Evolutionary conservation across 2,888 invertebrate genomes (phyloP).

Genomic region (Oasisia sp.): DNA sequence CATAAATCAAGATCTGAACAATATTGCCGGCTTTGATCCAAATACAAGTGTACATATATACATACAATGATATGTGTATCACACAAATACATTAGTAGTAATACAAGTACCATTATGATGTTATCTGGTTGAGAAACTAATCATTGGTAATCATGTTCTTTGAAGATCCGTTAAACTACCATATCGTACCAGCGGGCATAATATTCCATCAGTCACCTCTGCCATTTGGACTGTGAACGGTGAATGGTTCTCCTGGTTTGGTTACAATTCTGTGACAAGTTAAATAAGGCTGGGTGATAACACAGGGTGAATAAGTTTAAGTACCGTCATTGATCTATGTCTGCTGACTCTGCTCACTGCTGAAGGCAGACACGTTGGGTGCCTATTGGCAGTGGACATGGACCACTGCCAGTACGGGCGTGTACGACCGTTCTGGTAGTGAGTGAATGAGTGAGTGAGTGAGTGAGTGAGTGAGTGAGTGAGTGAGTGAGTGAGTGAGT

Average conservation of each 20-base stretch:
- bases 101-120: no score
- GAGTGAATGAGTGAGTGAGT: constrained; percentile 27
- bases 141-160: no score
- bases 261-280: no score
- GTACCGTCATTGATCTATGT: background rate
- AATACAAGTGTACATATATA: background rate
- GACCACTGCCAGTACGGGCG: background rate
- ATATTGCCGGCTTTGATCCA: background rate
- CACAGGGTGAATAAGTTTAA: background rate
- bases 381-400: background rate
- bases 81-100: background rate
- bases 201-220: background rate
- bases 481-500: constrained; percentile 32
- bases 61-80: background rate
- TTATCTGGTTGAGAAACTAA: no score
- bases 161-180: no score
- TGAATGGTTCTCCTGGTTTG: background rate
- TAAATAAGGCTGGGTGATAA: no score
- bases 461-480: constrained; percentile 30
- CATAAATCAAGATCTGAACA: background rate
- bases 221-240: background rate
- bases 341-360: no score
- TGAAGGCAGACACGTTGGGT: no score
- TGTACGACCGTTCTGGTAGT: background rate
- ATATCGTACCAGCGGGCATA: no score